Percentiles rank a stretch among this genome's conserved stretches.
Evolutionary conservation across 2,888 invertebrate species (phyloP).

Genomic region (Synanthedon vespiformis): DNA sequence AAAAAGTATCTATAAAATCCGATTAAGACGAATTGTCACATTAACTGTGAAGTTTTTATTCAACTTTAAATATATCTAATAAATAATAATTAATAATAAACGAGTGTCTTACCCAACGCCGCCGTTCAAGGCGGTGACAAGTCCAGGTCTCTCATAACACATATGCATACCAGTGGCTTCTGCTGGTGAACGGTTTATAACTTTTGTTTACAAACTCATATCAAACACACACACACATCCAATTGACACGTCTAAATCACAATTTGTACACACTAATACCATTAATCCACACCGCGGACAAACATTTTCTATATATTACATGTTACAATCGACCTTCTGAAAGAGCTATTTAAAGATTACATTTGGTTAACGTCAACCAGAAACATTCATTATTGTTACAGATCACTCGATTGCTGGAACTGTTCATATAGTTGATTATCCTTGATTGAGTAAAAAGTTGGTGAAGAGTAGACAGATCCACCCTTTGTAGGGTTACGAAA

Average conservation of each 20-base stretch:
- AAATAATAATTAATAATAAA: no score
- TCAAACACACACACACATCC: constrained; percentile 13
- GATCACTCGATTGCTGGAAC: constrained; percentile 27
- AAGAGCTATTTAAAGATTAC: no score
- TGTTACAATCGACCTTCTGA: no score
- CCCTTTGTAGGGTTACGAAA: no score
- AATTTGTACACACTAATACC: constrained; percentile 8
- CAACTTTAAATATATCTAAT: no score
- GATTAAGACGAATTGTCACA: no score
- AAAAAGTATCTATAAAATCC: no score
- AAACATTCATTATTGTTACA: constrained; percentile 15
- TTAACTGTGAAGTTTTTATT: no score
- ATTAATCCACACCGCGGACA: constrained; percentile 56
- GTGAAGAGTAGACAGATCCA: no score
- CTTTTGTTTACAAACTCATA: constrained; percentile 15
- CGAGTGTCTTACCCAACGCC: constrained; percentile 43
- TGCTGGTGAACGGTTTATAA: constrained; percentile 6
- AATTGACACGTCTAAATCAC: constrained; percentile 17
- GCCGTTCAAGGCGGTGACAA: constrained; percentile 62
- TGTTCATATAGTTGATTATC: not conserved
- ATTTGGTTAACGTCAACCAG: no score
- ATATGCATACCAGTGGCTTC: constrained; percentile 60
- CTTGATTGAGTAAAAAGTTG: no score
- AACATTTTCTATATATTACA: constrained; percentile 42
- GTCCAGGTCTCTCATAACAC: constrained; percentile 62